Evolutionary conservation across 2,888 invertebrate species (phyloP).

Genomic region (Trilocha varians): DNA sequence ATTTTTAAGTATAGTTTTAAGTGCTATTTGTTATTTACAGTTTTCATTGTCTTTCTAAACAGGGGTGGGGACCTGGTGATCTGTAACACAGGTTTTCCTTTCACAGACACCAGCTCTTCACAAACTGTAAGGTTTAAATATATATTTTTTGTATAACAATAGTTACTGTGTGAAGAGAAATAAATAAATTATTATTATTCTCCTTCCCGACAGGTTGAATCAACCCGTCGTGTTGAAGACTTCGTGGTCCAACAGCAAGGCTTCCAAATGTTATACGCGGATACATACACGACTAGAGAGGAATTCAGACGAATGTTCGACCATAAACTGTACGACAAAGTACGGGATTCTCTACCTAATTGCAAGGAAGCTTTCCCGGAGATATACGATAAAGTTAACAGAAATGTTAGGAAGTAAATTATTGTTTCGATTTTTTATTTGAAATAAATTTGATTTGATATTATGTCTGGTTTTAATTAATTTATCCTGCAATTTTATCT

Average conservation of each 20-base stretch:
- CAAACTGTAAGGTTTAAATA: too few relatives aligned
- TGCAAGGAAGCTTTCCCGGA: slow-evolving; percentile 85
- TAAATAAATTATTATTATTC: not conserved
- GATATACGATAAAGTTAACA: slow-evolving; percentile 83
- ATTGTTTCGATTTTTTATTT: not conserved
- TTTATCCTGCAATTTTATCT: too few relatives aligned
- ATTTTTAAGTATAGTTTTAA: too few relatives aligned
- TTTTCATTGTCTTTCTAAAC: too few relatives aligned
- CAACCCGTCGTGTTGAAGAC: slow-evolving; percentile 79
- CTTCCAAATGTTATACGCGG: slow-evolving; percentile 90
- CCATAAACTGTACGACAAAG: slow-evolving; percentile 80
- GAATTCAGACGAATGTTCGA: slow-evolving; percentile 89
- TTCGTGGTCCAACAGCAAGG: slow-evolving; percentile 79
- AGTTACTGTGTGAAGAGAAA: not conserved
- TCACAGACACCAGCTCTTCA: too few relatives aligned
- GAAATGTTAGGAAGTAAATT: slow-evolving; percentile 60
- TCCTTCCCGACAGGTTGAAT: slow-evolving; percentile 44
- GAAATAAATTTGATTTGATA: not conserved
- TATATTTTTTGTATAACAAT: too few relatives aligned
- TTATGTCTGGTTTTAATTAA: not conserved
- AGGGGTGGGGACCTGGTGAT: too few relatives aligned
- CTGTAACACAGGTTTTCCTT: too few relatives aligned
- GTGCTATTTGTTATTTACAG: too few relatives aligned
- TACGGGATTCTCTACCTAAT: slow-evolving; percentile 68
- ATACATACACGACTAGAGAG: slow-evolving; percentile 80